Evolutionary conservation across 2,888 invertebrate genomes (phyloP).

Genomic region (Laothoe populi): DNA sequence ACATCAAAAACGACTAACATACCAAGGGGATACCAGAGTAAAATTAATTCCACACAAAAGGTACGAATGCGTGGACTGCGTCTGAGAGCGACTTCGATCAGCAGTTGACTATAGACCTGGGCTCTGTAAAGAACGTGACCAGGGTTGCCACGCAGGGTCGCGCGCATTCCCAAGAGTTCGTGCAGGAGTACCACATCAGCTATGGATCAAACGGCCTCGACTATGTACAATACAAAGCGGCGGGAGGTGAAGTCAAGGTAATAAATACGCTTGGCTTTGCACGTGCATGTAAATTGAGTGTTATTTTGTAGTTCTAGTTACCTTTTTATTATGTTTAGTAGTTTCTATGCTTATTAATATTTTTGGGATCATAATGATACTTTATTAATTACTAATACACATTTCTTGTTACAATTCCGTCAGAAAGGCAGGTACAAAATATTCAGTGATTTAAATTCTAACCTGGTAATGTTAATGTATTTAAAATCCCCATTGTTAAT

Average conservation of each 20-base stretch:
- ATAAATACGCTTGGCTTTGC: constrained; percentile 54
- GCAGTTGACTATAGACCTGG: constrained; percentile 95
- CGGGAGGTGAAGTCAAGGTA: constrained; percentile 96
- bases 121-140: constrained; percentile 94
- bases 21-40: constrained; percentile 9
- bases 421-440: not conserved
- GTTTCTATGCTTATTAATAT: not conserved
- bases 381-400: constrained; percentile 22
- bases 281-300: constrained; percentile 36
- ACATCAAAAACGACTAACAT: constrained; percentile 14
- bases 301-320: constrained; percentile 16
- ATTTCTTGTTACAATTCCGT: constrained; percentile 16
- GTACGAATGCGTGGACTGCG: constrained; percentile 96
- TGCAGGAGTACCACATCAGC: constrained; percentile 96
- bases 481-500: not conserved
- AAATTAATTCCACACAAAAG: constrained; percentile 74
- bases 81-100: constrained; percentile 96
- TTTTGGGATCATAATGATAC: not conserved
- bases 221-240: constrained; percentile 94
- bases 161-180: constrained; percentile 94
- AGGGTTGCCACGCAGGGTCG: constrained; percentile 95
- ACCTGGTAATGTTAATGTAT: not conserved
- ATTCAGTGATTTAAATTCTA: not conserved
- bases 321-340: not conserved
- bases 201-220: constrained; percentile 96